Percentiles rank a stretch among this genome's conserved stretches.
phyloP scores from a whole-genome alignment of 2,113 vertebrate genomes.

The Cheirogaleus medius region DNA sequence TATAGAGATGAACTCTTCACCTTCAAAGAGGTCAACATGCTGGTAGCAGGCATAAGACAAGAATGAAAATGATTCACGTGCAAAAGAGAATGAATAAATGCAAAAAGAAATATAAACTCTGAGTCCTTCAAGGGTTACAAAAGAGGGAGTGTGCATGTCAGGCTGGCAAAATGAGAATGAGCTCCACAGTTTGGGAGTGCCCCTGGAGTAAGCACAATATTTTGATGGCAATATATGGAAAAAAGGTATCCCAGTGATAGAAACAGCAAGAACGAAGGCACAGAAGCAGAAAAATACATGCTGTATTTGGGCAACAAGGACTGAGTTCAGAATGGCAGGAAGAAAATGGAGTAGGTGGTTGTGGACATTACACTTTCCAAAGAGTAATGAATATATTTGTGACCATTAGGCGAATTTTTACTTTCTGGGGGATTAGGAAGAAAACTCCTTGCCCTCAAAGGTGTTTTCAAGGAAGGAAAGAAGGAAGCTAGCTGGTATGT shows the following conservation, averaged over 20 bases:
- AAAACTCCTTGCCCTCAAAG: background rate
- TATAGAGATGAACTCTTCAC: background rate
- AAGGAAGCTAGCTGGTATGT: too few relatives aligned
- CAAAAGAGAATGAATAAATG: background rate
- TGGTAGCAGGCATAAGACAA: background rate
- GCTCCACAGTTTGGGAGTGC: background rate
- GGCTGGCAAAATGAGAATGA: background rate
- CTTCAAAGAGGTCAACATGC: background rate
- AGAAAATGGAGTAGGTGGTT: background rate
- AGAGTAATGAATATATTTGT: background rate
- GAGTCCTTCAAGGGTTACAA: background rate
- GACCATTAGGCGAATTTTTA: background rate
- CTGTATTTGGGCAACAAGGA: background rate
- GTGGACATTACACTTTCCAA: background rate
- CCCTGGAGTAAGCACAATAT: background rate
- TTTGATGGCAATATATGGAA: background rate
- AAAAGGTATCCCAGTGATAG: background rate
- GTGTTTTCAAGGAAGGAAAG: background rate
- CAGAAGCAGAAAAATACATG: background rate
- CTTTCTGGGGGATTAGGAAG: background rate
- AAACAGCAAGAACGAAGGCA: background rate
- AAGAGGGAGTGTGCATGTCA: background rate
- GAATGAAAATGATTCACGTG: background rate
- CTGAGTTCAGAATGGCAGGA: background rate
- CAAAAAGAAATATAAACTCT: background rate